Percentiles rank a stretch among this genome's conserved stretches.
phyloP scores from a whole-genome alignment of 2,797 vertebrate species.

The Xerus rutilus region DNA sequence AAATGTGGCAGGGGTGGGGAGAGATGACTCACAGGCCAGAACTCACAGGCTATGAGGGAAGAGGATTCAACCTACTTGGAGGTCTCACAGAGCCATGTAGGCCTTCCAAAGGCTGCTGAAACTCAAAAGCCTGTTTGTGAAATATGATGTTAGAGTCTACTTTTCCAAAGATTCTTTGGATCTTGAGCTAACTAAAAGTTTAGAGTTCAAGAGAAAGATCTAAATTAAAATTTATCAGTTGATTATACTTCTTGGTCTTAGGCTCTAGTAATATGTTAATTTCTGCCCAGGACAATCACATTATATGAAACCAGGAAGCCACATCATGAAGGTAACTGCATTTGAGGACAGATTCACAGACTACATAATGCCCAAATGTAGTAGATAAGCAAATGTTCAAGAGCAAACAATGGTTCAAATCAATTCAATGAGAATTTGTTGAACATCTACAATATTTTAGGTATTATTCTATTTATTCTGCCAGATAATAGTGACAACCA shows the following conservation, averaged over 20 bases:
- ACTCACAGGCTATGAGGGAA: neutral
- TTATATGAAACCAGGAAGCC: neutral
- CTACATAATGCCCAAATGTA: neutral
- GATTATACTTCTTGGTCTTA: neutral
- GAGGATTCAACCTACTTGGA: neutral
- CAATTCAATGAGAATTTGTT: neutral
- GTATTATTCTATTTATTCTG: neutral
- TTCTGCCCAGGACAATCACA: neutral
- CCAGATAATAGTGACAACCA: neutral
- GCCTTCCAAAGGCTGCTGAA: neutral
- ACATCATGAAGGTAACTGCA: neutral
- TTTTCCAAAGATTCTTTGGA: conserved; percentile 23
- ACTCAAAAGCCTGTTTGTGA: neutral
- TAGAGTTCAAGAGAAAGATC: neutral
- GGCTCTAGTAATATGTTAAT: neutral
- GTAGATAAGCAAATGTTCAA: neutral
- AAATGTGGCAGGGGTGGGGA: neutral
- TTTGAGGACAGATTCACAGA: neutral
- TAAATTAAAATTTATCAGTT: neutral
- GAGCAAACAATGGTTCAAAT: neutral
- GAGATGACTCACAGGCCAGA: neutral
- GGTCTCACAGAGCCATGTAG: neutral
- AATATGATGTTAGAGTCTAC: neutral
- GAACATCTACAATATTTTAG: neutral
- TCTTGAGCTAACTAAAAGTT: neutral